Percentiles rank a stretch among this genome's conserved stretches.
phyloP scores from a whole-genome alignment of 2,888 invertebrate species.

The Xylocampa areola region DNA sequence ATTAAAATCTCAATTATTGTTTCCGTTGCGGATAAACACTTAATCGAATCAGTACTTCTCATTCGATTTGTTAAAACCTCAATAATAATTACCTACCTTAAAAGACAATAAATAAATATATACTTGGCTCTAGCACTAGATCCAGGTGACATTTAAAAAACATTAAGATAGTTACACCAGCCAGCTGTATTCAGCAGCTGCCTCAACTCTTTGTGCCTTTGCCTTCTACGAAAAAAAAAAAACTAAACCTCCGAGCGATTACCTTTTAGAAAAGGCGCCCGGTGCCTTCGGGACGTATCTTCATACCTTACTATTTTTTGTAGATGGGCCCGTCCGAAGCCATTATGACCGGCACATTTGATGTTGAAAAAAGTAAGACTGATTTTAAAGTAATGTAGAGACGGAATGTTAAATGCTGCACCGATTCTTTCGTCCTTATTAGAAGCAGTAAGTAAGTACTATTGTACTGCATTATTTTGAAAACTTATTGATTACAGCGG shows the following conservation, averaged over 20 bases:
- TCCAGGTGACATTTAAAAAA: conserved; percentile 70
- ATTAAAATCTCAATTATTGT: neutral
- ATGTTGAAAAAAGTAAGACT: conserved; percentile 73
- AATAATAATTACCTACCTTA: neutral
- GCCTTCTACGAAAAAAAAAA: conserved; percentile 77
- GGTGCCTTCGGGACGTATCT: conserved; percentile 69
- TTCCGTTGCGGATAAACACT: no score
- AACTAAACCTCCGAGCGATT: conserved; percentile 75
- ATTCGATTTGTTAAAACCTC: no score
- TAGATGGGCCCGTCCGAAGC: conserved; percentile 63
- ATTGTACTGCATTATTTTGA: neutral
- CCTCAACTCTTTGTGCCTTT: conserved; percentile 78
- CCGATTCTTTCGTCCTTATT: conserved; percentile 35
- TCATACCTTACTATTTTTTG: conserved; percentile 77
- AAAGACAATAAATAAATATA: conserved; percentile 2
- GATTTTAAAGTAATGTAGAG: conserved; percentile 67
- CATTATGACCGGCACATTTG: conserved; percentile 82
- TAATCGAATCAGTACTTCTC: no score
- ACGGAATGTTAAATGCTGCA: conserved; percentile 68
- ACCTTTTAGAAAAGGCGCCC: conserved; percentile 83
- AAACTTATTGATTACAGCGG: neutral
- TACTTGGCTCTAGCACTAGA: conserved; percentile 10
- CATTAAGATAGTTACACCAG: conserved; percentile 62
- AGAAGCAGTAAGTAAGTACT: neutral
- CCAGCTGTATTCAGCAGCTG: conserved; percentile 85